Evolutionary conservation across 2,797 vertebrate genomes (phyloP), one percentile per base, ranked within the genome.

Genomic region (Gymnothorax javanicus): DNA sequence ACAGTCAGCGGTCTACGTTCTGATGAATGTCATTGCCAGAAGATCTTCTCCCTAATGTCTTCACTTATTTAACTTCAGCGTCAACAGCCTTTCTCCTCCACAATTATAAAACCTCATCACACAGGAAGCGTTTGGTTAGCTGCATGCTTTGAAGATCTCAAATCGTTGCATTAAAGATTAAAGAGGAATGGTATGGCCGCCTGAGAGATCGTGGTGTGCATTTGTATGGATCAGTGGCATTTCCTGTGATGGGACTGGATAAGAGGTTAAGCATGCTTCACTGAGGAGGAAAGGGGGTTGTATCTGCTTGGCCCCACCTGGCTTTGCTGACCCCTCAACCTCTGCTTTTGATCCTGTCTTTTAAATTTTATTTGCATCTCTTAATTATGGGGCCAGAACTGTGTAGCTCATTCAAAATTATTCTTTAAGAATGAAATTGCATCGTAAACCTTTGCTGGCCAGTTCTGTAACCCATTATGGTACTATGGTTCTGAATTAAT

Each of bases 401-500:
- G 57, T 27, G 43, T 3, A 43, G 33, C n/a, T 33, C 27, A 43
- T 88, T 85, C 33, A 59, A 86, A 75, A 90, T 91, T 73, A 90
- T 87, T 95, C 90, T 87, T 89, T 83, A 90, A 89, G 57, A 83
- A 54, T 54, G 15, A 15, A 17, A 54, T 52, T 7, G 43, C 8
- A 17, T 52, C 4, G 15, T 13, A 52, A 17, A 0, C 43, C 50
- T 17, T 7, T 20, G 8, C n/a, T 23, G n/a, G 43, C 17, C 2
- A n/a, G 50, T 52, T 43, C 33, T 43, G 2, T 2, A 43, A 2
- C 33, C 33, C 33, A 43, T 43, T 2, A 43, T 43, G 33, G 33
- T 43, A 43, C 33, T 43, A 1, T 43, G 33, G 33, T 43, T 43
- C 33, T 43, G 33, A 43, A 43, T 43, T 43, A 43, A 43, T 43